Evolutionary conservation across 1,140 invertebrate genomes (phyloP), one percentile per base, ranked within the genome.

Genomic region (Andrena cerasifolii): DNA sequence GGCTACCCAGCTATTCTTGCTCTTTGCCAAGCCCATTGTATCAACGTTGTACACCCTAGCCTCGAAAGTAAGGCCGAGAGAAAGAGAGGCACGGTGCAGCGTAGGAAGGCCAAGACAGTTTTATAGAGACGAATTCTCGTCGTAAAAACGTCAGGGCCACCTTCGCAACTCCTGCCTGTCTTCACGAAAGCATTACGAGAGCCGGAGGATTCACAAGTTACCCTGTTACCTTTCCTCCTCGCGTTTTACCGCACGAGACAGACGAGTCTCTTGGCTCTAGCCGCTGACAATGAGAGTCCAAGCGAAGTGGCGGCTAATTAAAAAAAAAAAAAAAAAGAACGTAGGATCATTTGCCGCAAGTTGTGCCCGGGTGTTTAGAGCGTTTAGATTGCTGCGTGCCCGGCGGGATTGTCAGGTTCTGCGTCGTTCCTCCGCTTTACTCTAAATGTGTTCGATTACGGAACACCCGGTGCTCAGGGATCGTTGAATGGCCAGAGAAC

Each of bases 121-220:
- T 90, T 90, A 90, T 89, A 89, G 87, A 90, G 90, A 91, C 86
- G 86, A 86, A 90, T 90, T 88, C 86, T 76, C 79, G 76, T 89
- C 89, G 90, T 91, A 91, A 91, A 90, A 87, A 89, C 87, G 89
- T 90, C 89, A 76, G 74, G 84, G 77, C 81, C 80, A 86, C 86
- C 86, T 89, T 77, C 83, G 81, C 85, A 84, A 82, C 85, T 88
- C 66, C 66, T 67, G 72, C 58, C 56, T 80, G 84, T 84, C 83
- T 84, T 83, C 82, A 63, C 71, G 82, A 79, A 82, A 85, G 76
- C 80, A 78, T 87, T 85, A 88, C 86, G 81, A 83, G 82, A 72
- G 81, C 74, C 81, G 58, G 80, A 86, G 86, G 84, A 89, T 89
- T 78, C 86, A 88, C 87, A 86, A 89, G 86, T 88, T 85, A 83